Conservation (phyloP, 2,888 invertebrate genomes). For the Asteroscopus sphinx region DNA sequence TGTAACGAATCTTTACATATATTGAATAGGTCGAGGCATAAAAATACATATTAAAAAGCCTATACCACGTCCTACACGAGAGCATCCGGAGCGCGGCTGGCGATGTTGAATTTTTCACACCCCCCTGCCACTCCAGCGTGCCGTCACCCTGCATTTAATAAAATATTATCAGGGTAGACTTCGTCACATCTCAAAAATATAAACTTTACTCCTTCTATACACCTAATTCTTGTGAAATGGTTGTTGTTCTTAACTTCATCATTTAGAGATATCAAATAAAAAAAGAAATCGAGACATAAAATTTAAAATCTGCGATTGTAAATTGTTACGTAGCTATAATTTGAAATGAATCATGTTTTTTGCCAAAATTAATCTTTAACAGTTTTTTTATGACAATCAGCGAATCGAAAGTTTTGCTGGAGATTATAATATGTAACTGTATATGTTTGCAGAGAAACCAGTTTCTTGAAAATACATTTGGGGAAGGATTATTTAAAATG, state of each 20-base stretch:
- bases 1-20: slow-evolving; percentile 58
- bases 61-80: slow-evolving; percentile 68
- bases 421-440: slow-evolving; percentile 1
- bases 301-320: neutral
- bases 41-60: slow-evolving; percentile 76
- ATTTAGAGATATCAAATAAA: slow-evolving; percentile 1
- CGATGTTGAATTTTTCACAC: slow-evolving; percentile 81
- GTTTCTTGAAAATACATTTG: slow-evolving; percentile 9
- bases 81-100: slow-evolving; percentile 67
- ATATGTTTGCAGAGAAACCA: slow-evolving; percentile 1
- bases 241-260: slow-evolving; percentile 13
- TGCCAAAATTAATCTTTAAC: slow-evolving; percentile 6
- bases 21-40: slow-evolving; percentile 65
- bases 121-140: slow-evolving; percentile 61
- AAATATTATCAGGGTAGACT: slow-evolving; percentile 79
- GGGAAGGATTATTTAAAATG: too few species aligned
- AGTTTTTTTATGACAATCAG: slow-evolving; percentile 9
- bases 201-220: slow-evolving; percentile 50
- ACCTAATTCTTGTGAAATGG: slow-evolving; percentile 32
- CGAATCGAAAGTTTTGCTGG: slow-evolving; percentile 31
- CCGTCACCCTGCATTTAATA: slow-evolving; percentile 75
- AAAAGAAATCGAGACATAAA: slow-evolving; percentile 17
- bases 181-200: slow-evolving; percentile 80
- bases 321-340: slow-evolving; percentile 4
- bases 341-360: slow-evolving; percentile 13